Percentiles rank a stretch among this genome's conserved stretches.
Conservation (phyloP, 1,140 invertebrate species). For the Drosophila dunni region DNA sequence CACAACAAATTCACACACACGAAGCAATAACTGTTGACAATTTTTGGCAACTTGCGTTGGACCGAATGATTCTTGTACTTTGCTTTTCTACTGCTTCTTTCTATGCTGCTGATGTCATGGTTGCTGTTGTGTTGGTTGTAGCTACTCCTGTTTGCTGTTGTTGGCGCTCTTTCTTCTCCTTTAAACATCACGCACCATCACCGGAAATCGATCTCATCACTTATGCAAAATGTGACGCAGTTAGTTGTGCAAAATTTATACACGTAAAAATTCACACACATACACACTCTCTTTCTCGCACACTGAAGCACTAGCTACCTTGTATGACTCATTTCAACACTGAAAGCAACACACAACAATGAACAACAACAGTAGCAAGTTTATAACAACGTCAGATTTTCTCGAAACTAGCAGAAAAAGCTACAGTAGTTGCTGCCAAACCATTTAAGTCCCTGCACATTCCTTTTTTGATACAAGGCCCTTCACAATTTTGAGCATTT, state of each 20-base stretch:
- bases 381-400: slow-evolving; percentile 48
- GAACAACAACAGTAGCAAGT: slow-evolving; percentile 21
- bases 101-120: not conserved
- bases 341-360: slow-evolving; percentile 31
- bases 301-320: slow-evolving; percentile 17
- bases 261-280: slow-evolving; percentile 27
- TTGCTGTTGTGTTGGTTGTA: not conserved
- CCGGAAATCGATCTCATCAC: slow-evolving; percentile 82
- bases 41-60: slow-evolving; percentile 74
- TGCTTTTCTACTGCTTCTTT: not conserved
- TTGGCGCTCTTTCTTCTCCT: slow-evolving; percentile 3
- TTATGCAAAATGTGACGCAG: slow-evolving; percentile 83
- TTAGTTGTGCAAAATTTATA: slow-evolving; percentile 78
- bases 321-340: slow-evolving; percentile 20
- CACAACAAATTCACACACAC: slow-evolving; percentile 31
- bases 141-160: not conserved
- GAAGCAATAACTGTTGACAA: slow-evolving; percentile 78
- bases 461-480: too few species aligned
- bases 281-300: not conserved
- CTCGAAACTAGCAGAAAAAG: not conserved
- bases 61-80: slow-evolving; percentile 44
- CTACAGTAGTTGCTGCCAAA: too few species aligned
- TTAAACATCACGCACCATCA: slow-evolving; percentile 69
- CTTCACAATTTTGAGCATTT: too few species aligned
- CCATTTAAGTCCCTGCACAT: not conserved